Evolutionary conservation across 2,888 invertebrate genomes (phyloP).

Genomic region (Caenorhabditis zanzibari): DNA sequence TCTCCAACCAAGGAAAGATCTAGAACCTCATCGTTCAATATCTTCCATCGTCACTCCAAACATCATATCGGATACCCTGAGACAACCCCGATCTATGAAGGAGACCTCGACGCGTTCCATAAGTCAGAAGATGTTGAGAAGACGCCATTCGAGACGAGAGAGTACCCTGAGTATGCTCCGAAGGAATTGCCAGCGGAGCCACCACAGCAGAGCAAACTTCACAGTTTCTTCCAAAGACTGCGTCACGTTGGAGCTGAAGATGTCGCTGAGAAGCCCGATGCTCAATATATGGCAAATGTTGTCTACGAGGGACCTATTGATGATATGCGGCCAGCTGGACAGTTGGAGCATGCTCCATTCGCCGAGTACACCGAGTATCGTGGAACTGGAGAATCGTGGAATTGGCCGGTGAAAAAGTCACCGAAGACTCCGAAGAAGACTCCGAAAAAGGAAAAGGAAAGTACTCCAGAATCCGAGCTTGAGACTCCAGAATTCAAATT

Average conservation of each 20-base stretch:
- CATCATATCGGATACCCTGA: slow-evolving; percentile 30
- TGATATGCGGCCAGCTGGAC: slow-evolving; percentile 25
- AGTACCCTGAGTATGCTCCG: slow-evolving; percentile 45
- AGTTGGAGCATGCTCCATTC: slow-evolving; percentile 42
- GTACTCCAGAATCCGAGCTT: slow-evolving; percentile 30
- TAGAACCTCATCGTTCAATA: slow-evolving; percentile 20
- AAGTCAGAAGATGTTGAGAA: slow-evolving; percentile 57
- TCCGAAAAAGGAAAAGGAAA: slow-evolving; percentile 8
- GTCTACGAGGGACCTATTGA: slow-evolving; percentile 64
- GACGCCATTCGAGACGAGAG: slow-evolving; percentile 38
- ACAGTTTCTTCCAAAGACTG: slow-evolving; percentile 2
- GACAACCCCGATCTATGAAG: slow-evolving; percentile 34
- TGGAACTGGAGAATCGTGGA: slow-evolving; percentile 49
- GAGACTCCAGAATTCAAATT: slow-evolving; percentile 47
- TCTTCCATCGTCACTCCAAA: slow-evolving; percentile 32
- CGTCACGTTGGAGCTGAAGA: not conserved
- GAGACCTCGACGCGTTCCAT: slow-evolving; percentile 48
- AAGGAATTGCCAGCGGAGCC: slow-evolving; percentile 10
- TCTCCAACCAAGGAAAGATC: slow-evolving; percentile 23
- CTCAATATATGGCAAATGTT: slow-evolving; percentile 47
- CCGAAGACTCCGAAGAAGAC: slow-evolving; percentile 21
- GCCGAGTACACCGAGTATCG: not conserved
- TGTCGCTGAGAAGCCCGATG: slow-evolving; percentile 32
- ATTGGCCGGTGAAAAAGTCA: slow-evolving; percentile 8
- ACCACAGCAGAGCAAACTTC: slow-evolving; percentile 29